A percentile compares a stretch with the other conserved stretches of the same genome.
phyloP scores from a whole-genome alignment of 2,113 vertebrate genomes.

The Rhea pennata region DNA sequence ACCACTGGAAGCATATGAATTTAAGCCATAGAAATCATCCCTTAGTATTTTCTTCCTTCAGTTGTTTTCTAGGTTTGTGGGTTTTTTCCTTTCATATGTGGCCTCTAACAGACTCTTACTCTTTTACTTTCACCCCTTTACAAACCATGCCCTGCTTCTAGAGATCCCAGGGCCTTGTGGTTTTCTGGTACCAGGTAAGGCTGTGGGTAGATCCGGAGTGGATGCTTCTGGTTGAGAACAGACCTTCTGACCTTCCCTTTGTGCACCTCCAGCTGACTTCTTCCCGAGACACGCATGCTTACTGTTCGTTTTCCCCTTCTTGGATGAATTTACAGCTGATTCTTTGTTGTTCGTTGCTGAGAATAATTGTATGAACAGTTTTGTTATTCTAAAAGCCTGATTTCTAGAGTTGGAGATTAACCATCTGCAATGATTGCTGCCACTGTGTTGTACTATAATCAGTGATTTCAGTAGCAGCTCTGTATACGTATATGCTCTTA shows the following conservation, averaged over 20 bases:
- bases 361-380: neutral
- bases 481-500: neutral
- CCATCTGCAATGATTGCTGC: neutral
- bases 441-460: neutral
- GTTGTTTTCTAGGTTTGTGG: neutral
- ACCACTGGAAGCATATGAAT: neutral
- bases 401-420: neutral
- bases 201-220: conserved; percentile 57
- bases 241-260: conserved; percentile 63
- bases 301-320: conserved; percentile 9
- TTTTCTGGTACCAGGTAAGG: conserved; percentile 93
- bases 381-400: neutral
- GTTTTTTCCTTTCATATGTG: neutral
- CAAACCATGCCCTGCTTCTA: conserved; percentile 79
- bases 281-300: conserved; percentile 21
- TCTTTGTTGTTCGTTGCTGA: neutral
- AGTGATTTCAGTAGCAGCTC: neutral
- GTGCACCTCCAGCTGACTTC: conserved; percentile 28
- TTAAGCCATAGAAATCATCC: neutral
- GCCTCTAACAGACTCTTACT: conserved; percentile 69
- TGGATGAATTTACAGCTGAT: neutral
- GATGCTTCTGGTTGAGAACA: conserved; percentile 29
- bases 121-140: conserved; percentile 79
- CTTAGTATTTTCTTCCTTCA: neutral
- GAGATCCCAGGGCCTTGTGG: conserved; percentile 93